phyloP scores from a whole-genome alignment of 2,797 vertebrate species.

The Yasuhikotakia modesta region DNA sequence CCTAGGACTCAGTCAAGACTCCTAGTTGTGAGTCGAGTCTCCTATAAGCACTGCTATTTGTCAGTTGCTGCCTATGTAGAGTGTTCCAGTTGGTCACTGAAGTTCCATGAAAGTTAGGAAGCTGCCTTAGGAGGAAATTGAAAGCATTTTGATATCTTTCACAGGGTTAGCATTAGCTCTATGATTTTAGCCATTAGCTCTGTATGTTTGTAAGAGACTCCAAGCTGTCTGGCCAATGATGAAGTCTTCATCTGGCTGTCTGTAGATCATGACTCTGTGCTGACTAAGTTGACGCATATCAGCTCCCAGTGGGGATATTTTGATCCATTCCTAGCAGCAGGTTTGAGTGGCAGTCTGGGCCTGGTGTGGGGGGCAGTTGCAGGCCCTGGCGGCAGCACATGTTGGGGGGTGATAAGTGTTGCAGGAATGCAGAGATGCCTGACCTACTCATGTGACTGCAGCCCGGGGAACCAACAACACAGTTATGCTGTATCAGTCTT shows the following conservation, averaged over 20 bases:
- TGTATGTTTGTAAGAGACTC: constrained; percentile 38
- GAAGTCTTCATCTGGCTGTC: constrained; percentile 47
- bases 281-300: constrained; percentile 29
- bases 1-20: neutral
- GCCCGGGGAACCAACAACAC: constrained; percentile 38
- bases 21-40: neutral
- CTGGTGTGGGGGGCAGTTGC: neutral
- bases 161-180: neutral
- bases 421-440: constrained; percentile 53
- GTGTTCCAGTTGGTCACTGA: no score
- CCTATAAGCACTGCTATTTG: neutral
- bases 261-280: constrained; percentile 31
- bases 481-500: constrained; percentile 21
- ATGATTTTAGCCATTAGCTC: neutral
- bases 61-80: neutral
- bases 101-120: no score
- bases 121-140: no score
- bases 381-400: constrained; percentile 44
- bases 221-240: constrained; percentile 47
- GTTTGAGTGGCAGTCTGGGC: constrained; percentile 42
- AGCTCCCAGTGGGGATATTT: constrained; percentile 45
- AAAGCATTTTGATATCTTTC: no score
- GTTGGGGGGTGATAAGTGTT: constrained; percentile 55
- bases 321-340: constrained; percentile 31
- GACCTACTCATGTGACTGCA: constrained; percentile 51